These are phyloP conservation scores for Linyphia triangularis DNA, from an alignment of 2,888 invertebrate genomes.

Conservation along the genomic window DNA sequence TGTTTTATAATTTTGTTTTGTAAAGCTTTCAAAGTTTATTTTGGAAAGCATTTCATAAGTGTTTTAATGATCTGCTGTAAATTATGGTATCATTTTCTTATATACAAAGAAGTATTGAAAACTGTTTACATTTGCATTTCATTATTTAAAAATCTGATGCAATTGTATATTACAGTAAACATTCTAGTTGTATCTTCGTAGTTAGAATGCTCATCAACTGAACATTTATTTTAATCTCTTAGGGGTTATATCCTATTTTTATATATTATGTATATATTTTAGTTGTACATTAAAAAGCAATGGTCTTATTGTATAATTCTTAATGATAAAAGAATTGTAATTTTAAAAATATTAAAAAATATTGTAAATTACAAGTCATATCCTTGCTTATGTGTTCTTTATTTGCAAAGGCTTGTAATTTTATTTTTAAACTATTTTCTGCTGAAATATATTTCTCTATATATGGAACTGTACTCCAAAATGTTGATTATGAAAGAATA, in stretches of 20 bases:
- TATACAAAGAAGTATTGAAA: conserved; percentile 16
- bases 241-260: background rate
- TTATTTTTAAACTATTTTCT: background rate
- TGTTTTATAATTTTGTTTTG: conserved; percentile 30
- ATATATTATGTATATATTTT: conserved; percentile 8
- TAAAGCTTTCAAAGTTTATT: conserved; percentile 55
- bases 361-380: background rate
- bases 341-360: background rate
- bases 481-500: background rate
- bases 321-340: background rate
- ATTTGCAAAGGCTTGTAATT: background rate
- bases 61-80: conserved; percentile 19
- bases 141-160: conserved; percentile 6
- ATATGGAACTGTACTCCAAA: background rate
- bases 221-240: background rate
- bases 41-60: conserved; percentile 12
- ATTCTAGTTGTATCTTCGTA: background rate
- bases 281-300: background rate
- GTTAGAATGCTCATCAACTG: background rate
- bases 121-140: background rate
- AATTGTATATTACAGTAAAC: background rate
- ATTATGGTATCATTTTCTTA: conserved; percentile 5
- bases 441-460: background rate
- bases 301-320: background rate
- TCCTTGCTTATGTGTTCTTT: background rate